These are phyloP conservation scores for Gandaritis pyraliata DNA, from an alignment of 2,888 invertebrate species.

Conservation along the genomic window DNA sequence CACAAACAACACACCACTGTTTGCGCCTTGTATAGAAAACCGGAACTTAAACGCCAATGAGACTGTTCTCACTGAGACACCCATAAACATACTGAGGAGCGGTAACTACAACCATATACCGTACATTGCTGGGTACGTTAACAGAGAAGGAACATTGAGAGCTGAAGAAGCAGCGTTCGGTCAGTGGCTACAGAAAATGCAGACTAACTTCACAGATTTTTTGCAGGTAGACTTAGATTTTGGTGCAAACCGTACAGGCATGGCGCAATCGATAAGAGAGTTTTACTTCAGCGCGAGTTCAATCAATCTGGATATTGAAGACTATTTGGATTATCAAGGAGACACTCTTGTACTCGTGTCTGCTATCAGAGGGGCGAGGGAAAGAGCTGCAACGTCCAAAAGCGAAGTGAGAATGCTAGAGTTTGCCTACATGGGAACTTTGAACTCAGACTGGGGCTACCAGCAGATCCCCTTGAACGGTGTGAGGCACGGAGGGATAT, in stretches of 20 bases:
- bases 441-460: slow-evolving; percentile 63
- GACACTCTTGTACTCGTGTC: slow-evolving; percentile 66
- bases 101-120: slow-evolving; percentile 68
- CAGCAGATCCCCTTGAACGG: slow-evolving; percentile 63
- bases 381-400: slow-evolving; percentile 61
- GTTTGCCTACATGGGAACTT: slow-evolving; percentile 65
- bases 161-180: slow-evolving; percentile 57
- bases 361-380: slow-evolving; percentile 60
- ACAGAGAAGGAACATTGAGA: slow-evolving; percentile 70
- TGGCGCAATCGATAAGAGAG: slow-evolving; percentile 53
- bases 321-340: slow-evolving; percentile 70
- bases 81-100: slow-evolving; percentile 60
- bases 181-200: slow-evolving; percentile 64
- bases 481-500: slow-evolving; percentile 65
- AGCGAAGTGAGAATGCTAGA: slow-evolving; percentile 63
- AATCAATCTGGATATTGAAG: slow-evolving; percentile 62
- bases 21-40: slow-evolving; percentile 74
- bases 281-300: slow-evolving; percentile 61
- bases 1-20: slow-evolving; percentile 66
- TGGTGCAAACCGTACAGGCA: slow-evolving; percentile 48
- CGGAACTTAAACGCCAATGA: slow-evolving; percentile 49
- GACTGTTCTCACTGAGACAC: slow-evolving; percentile 62
- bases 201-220: slow-evolving; percentile 66
- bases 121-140: slow-evolving; percentile 65
- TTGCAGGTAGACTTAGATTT: slow-evolving; percentile 65